Evolutionary conservation across 2,113 vertebrate genomes (phyloP), one percentile per base, ranked within the genome.

Genomic region (Spheniscus mendiculus): DNA sequence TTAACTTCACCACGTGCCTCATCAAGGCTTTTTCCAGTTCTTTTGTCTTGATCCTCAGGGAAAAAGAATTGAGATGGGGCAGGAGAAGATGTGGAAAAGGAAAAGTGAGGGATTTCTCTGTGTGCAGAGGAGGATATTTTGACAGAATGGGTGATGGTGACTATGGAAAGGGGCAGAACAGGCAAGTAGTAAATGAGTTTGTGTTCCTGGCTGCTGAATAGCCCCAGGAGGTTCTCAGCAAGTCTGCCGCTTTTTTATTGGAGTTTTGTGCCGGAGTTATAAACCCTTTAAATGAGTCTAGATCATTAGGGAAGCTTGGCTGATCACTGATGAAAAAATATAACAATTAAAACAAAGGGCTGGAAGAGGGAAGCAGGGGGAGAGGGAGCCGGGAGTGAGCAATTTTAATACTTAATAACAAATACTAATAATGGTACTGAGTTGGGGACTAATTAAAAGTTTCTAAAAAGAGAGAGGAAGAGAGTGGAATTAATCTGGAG

Each of bases 241-340:
- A 98, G 96, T 89, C 94, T 95, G 94, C 96, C 73, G 87, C 94
- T 94, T 98, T 97, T 98, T 98, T 98, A 98, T 97, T 98, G 97
- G 96, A 98, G 93, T 94, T 98, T 90, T 97, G 94, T 87, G 94
- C 97, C 76, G 18, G 89, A 97, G 96, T 97, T 97, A 96, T 98
- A 98, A 98, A 98, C 97, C 94, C 97, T 97, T 97, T 97, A 98
- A 98, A 98, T 98, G 98, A 98, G 96, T 91, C 95, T 91, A 95
- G 97, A 98, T 98, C 98, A 98, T 98, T 98, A 98, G 98, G 86
- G 94, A 98, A 98, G 98, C 98, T 98, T 90, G 72, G 97, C 97
- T 98, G 98, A 98, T 98, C 98, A 98, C 97, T 98, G 98, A 97
- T 98, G 98, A 98, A 98, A 98, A 98, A 98, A 98, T 97, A 96